phyloP scores from a whole-genome alignment of 2,888 invertebrate species.

The Pandemis heparana region DNA sequence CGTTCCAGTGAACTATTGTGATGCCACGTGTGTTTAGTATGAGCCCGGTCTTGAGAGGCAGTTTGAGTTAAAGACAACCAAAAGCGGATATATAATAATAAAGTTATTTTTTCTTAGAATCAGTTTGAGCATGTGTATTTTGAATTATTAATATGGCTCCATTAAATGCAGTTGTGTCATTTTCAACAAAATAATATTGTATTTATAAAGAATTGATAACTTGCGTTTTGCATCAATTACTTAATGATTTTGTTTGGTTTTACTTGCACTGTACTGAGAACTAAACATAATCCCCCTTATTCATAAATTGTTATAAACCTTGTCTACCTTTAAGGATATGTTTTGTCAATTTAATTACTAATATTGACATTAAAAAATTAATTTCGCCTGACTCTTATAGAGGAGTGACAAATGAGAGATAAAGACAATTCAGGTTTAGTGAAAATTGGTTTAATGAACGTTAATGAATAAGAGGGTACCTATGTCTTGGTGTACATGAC shows the following conservation, averaged over 20 bases:
- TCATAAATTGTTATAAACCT: background rate
- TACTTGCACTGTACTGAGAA: background rate
- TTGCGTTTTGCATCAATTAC: background rate
- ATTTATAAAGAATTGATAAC: background rate
- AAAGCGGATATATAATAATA: background rate
- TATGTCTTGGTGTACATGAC: conserved; percentile 4
- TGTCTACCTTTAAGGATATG: background rate
- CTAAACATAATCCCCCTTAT: conserved; percentile 2
- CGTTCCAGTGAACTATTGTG: background rate
- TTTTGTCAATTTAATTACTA: background rate
- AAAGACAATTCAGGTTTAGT: background rate
- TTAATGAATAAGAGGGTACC: conserved; percentile 4
- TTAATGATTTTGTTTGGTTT: background rate
- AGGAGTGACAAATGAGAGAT: background rate
- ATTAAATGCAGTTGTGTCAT: conserved; percentile 13
- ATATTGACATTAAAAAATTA: too few relatives aligned
- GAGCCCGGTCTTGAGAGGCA: background rate
- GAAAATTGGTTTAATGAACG: background rate
- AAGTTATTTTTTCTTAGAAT: background rate
- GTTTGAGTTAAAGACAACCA: background rate
- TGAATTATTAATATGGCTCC: conserved; percentile 7
- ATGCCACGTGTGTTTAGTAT: background rate
- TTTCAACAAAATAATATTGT: background rate
- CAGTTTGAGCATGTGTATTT: conserved; percentile 12
- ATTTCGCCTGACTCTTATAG: background rate